Conservation (phyloP, 2,888 invertebrate species). For the Nephrotoma guestfalica region DNA sequence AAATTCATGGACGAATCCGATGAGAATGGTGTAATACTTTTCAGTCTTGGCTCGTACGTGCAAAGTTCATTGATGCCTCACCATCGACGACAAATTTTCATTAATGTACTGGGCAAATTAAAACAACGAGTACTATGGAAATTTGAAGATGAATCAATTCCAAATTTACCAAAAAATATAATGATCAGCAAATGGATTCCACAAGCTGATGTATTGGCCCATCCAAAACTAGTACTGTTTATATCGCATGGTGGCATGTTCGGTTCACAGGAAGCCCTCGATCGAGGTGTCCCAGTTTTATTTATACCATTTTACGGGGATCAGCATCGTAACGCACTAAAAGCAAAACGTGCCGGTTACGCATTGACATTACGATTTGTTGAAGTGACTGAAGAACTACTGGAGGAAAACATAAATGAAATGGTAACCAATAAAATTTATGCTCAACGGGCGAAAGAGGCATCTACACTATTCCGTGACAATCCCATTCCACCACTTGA, state of each 20-base stretch:
- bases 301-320: conserved; percentile 23
- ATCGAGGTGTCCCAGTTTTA: conserved; percentile 31
- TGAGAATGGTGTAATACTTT: conserved; percentile 33
- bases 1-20: conserved; percentile 29
- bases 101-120: conserved; percentile 30
- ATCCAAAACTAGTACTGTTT: conserved; percentile 32
- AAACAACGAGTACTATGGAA: conserved; percentile 35
- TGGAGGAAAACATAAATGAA: conserved; percentile 23
- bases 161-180: conserved; percentile 30
- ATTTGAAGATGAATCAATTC: conserved; percentile 31
- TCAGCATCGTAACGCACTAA: conserved; percentile 27
- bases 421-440: conserved; percentile 29
- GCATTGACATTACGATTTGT: conserved; percentile 26
- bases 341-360: conserved; percentile 25
- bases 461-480: conserved; percentile 29
- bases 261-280: conserved; percentile 32
- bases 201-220: conserved; percentile 35
- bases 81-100: conserved; percentile 26
- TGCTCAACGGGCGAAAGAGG: conserved; percentile 21
- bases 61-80: conserved; percentile 21
- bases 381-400: conserved; percentile 21
- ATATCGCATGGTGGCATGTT: conserved; percentile 34
- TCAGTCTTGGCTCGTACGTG: conserved; percentile 27
- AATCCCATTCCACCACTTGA: conserved; percentile 25
- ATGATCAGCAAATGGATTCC: conserved; percentile 38